phyloP scores from a whole-genome alignment of 2,888 invertebrate genomes.

The Tiliacea aurago region DNA sequence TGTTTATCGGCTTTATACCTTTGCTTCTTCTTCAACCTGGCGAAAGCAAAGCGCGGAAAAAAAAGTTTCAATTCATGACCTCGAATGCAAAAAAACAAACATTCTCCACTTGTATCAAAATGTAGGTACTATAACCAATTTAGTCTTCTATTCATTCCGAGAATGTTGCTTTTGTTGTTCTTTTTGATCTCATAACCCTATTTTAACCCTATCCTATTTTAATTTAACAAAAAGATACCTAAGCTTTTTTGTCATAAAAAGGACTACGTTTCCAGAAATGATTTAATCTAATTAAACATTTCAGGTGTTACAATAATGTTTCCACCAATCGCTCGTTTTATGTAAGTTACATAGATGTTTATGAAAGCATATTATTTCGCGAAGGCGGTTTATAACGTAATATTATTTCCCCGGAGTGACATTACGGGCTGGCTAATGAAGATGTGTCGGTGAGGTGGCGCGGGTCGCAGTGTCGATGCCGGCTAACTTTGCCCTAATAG shows the following conservation, averaged over 20 bases:
- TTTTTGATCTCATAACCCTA: not conserved
- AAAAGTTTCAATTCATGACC: too few relatives aligned
- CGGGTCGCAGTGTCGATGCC: conserved; percentile 71
- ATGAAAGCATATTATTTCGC: conserved; percentile 58
- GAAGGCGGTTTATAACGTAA: conserved; percentile 67
- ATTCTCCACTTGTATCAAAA: too few relatives aligned
- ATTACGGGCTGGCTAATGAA: conserved; percentile 82
- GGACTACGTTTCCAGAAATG: not conserved
- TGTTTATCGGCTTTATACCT: too few relatives aligned
- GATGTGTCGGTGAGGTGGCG: conserved; percentile 80
- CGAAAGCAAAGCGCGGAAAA: too few relatives aligned
- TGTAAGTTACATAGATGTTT: conserved; percentile 30
- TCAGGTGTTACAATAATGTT: not conserved
- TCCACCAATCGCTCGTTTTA: not conserved
- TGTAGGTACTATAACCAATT: too few relatives aligned
- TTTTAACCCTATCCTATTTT: too few relatives aligned
- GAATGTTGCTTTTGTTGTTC: not conserved
- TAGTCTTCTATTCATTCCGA: not conserved
- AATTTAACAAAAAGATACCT: not conserved
- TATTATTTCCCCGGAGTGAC: conserved; percentile 80
- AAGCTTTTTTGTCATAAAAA: not conserved
- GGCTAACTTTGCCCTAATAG: conserved; percentile 69
- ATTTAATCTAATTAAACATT: not conserved
- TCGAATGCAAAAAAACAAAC: too few relatives aligned
- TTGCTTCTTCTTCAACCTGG: too few relatives aligned